Evolutionary conservation across 2,797 vertebrate genomes (phyloP), one percentile per base, ranked within the genome.

Genomic region (Girardinus metallicus): DNA sequence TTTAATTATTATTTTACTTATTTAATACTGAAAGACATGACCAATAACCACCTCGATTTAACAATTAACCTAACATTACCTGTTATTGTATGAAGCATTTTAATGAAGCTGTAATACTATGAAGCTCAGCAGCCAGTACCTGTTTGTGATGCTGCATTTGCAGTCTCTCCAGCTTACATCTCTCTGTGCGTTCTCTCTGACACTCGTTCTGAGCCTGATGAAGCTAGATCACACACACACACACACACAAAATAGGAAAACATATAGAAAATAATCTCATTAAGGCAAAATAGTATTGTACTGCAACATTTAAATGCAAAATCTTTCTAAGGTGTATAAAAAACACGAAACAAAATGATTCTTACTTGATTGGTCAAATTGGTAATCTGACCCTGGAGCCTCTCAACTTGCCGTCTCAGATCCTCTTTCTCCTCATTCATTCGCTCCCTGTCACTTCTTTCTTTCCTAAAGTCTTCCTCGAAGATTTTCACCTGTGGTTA

Each of bases 381-480:
- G 2, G 96, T 95, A 89, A 99, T 93, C 93, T 99, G 97, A 88
- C 97, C 97, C 94, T 98, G 97, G 72, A 99, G 94, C 82, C 97
- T 96, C 87, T 98, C 98, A 82, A 99, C 94, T 91, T 99, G 97
- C 85, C 97, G 95, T 87, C 97, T 98, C 87, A 99, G 91, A 80
- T 99, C 98, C 78, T 99, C 99, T 83, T 99, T 99, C 87, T 99
- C 98, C 90, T 99, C 98, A 1, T 99, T 99, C 99, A 99, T 99
- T 73, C 98, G 95, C 79, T 99, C 98, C 53, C 99, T 91, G 90
- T 99, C 99, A 0, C 98, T 98, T 80, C 99, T 95, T 88, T 99
- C 99, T 93, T 97, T 96, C 83, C 97, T 97, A 87, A 99, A 99
- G 86, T 99, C 99, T 81, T 99, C 99, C 89, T 99, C 98, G 0